Base-by-base conservation (phyloP, 2,113 vertebrate species). In the Toxostoma redivivum region DNA sequence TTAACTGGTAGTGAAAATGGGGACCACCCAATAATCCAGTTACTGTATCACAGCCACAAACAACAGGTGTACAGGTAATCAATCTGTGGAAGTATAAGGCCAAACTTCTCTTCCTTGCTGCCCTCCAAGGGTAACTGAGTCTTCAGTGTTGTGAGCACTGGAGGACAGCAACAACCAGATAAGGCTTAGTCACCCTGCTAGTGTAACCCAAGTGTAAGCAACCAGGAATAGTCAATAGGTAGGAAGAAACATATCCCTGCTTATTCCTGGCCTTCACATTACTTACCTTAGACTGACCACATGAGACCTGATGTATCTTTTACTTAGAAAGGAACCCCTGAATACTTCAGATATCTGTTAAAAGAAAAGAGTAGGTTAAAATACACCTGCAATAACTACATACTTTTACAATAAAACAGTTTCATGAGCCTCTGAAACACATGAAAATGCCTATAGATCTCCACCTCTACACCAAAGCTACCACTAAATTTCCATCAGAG, bases 231-330 rank as follows among this genome's bases (percentile, higher is more conserved):
- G 60, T 78, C 60, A 67, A 67, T 33, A 13, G 4, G 15, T 33
- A 62, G 27, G n/a, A 82, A 87, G 24, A 81, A 64, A 85, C 35
- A 66, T 30, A 66, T 20, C 35, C 8, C 15, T 67, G 11, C 12
- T 81, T 73, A 48, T 80, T 93, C 19, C 31, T 25, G 16, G 73
- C 35, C 20, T 91, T 81, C 28, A 38, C 21, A 40, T 86, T 62
- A 77, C 96, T 81, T 97, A 98, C 98, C 97, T 97, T 72, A 98
- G 60, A 57, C 70, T 97, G 84, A 97, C 79, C 76, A 96, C 97
- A 6, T 97, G 95, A 58, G 97, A 97, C 17, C 86, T 96, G 92
- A 97, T 80, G 61, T 97, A 97, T 47, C 93, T 93, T 69, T 69
- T 95, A 35, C 88, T 97, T 89, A 98, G 95, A 86, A 73, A 94